Conservation (phyloP, 2,797 vertebrate genomes). For the Podargus strigoides region DNA sequence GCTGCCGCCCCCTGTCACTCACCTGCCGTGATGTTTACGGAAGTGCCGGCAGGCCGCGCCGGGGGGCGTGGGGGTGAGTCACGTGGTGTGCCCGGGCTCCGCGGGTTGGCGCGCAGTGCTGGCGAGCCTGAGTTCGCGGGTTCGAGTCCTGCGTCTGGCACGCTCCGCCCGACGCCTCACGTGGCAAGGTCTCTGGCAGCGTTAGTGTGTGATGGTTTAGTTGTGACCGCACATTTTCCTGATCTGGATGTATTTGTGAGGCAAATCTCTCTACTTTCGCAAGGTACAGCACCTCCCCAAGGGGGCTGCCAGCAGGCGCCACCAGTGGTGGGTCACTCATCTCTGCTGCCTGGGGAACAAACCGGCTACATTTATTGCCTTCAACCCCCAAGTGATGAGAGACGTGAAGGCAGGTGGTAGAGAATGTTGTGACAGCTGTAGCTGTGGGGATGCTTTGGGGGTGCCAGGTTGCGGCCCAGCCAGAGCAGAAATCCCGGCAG, state of each 20-base stretch:
- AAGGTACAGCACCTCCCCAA: too few species aligned
- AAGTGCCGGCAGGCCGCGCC: not conserved
- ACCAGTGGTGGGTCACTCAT: fast-evolving
- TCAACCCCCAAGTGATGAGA: not conserved
- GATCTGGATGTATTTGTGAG: fast-evolving
- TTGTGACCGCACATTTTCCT: fast-evolving
- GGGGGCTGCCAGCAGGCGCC: too few species aligned
- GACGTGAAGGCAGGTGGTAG: not conserved
- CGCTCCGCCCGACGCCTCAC: fast-evolving
- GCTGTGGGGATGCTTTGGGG: not conserved
- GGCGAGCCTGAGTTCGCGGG: fast-evolving
- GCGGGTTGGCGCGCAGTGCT: not conserved
- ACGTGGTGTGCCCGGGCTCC: fast-evolving
- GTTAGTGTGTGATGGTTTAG: fast-evolving
- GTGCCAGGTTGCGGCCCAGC: too few species aligned
- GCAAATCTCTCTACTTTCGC: not conserved
- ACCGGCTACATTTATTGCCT: not conserved
- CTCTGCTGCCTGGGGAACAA: not conserved
- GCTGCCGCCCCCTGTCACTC: fast-evolving
- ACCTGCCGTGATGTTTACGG: not conserved
- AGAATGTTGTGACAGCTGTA: not conserved
- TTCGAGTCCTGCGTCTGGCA: not conserved
- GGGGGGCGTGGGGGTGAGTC: fast-evolving
- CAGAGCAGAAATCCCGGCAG: fast-evolving
- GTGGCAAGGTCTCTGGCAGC: fast-evolving